Evolutionary conservation across 2,797 vertebrate genomes (phyloP), one percentile per base, ranked within the genome.

Genomic region (Gephyroberyx darwinii): DNA sequence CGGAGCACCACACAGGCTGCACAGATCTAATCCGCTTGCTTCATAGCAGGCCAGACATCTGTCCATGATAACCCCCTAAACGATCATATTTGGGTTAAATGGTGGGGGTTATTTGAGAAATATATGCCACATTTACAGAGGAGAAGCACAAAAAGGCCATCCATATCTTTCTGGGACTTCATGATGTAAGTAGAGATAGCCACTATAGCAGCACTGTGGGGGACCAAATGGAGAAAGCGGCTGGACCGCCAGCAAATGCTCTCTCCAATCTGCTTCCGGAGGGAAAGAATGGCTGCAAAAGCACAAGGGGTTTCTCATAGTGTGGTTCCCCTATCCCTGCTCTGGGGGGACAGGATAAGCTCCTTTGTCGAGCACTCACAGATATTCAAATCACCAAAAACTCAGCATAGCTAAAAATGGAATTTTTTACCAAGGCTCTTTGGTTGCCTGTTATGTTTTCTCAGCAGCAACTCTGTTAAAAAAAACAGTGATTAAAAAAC

Each of bases 361-460:
- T 84, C 20, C 68, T 87, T 86, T 84, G 86, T 87, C 67, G 51
- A 58, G 67, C 65, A 55, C 69, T 78, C 67, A 65, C 43, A 82
- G 55, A 84, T 81, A 83, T 82, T 86, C 37, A 66, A 81, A 77
- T 75, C 63, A 77, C 60, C 13, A 14, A 48, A 78, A 74, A 72
- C 47, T 52, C 52, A 65, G 19, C 57, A 22, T 10, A 19, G 72
- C 82, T 82, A 72, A 83, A 88, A 76, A 74, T 66, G 64, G 56
- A 62, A 57, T 72, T 76, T 26, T 26, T 26, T 26, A 83, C 86
- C 84, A 78, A 78, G 65, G 65, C 63, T 83, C 76, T 74, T 52
- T 77, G 55, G 31, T 50, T 45, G 41, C 70, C 71, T 72, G 10
- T 17, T 69, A 68, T 68, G 65, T 66, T 76, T 65, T 56, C 22